These are phyloP conservation scores for Cynaeus angustus DNA, from an alignment of 2,888 invertebrate species.

Conservation along the genomic window DNA sequence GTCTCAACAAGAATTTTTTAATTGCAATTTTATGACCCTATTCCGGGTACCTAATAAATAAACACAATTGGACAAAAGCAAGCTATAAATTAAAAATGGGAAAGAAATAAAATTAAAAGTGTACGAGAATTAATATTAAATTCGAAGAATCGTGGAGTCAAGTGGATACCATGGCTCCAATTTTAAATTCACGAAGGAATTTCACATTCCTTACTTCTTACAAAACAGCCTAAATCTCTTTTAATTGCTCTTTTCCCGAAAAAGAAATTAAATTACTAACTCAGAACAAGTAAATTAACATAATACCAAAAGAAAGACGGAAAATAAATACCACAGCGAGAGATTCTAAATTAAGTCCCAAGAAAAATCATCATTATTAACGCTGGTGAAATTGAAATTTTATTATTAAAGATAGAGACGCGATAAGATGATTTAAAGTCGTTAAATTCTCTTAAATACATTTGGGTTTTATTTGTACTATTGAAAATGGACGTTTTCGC, in stretches of 20 bases:
- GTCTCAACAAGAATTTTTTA: conserved; percentile 7
- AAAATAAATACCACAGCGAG: conserved; percentile 20
- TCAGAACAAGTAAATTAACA: conserved; percentile 34
- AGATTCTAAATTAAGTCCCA: conserved; percentile 23
- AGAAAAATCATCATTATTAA: conserved; percentile 23
- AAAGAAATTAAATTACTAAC: conserved; percentile 39
- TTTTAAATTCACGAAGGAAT: conserved; percentile 2
- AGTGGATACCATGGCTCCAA: conserved; percentile 1
- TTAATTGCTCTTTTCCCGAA: conserved; percentile 38
- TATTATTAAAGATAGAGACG: not conserved
- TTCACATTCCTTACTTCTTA: conserved; percentile 27
- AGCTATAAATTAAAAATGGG: conserved; percentile 1
- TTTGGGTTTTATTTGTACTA: no score
- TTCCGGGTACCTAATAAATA: conserved; percentile 1
- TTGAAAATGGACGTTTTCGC: no score
- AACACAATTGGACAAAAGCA: not conserved
- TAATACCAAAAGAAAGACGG: conserved; percentile 30
- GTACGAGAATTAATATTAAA: conserved; percentile 10
- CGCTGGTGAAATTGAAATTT: conserved; percentile 23
- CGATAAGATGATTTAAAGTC: not conserved
- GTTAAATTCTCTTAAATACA: not conserved
- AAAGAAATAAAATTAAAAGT: conserved; percentile 8
- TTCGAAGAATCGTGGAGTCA: conserved; percentile 10
- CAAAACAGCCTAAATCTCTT: conserved; percentile 26
- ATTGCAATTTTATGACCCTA: not conserved